Evolutionary conservation across 2,888 invertebrate genomes (phyloP).

Genomic region (Anarsia innoxiella): DNA sequence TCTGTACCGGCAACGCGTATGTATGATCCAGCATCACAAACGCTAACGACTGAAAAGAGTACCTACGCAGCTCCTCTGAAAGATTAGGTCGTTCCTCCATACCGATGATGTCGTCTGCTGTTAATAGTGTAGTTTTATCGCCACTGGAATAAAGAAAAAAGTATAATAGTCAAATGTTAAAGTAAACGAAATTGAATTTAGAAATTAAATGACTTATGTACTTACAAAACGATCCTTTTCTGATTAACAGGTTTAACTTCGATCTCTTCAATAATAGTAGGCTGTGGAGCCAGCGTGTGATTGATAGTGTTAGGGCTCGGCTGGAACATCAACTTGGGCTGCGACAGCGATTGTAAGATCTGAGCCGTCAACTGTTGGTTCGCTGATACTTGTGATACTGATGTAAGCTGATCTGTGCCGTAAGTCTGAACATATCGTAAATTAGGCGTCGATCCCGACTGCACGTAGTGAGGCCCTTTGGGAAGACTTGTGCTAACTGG

Average conservation of each 20-base stretch:
- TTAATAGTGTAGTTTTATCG: conserved; percentile 61
- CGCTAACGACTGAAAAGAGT: conserved; percentile 63
- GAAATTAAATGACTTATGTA: conserved; percentile 18
- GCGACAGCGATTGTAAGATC: conserved; percentile 74
- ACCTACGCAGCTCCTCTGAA: conserved; percentile 61
- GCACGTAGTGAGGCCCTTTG: conserved; percentile 68
- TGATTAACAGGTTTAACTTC: conserved; percentile 50
- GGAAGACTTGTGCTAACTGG: conserved; percentile 48
- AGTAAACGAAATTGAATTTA: conserved; percentile 9
- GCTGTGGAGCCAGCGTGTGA: conserved; percentile 28
- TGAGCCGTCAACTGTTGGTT: conserved; percentile 78
- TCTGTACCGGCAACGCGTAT: conserved; percentile 65
- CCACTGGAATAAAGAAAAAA: conserved; percentile 46
- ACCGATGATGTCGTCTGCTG: conserved; percentile 68
- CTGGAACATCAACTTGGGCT: conserved; percentile 59
- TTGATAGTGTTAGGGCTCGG: conserved; percentile 37
- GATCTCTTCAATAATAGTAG: conserved; percentile 36
- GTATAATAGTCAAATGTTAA: conserved; percentile 1
- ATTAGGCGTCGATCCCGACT: conserved; percentile 62
- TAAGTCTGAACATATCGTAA: conserved; percentile 64
- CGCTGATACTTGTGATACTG: conserved; percentile 69
- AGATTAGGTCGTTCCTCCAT: conserved; percentile 69
- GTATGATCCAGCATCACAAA: conserved; percentile 70
- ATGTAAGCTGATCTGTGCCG: conserved; percentile 50
- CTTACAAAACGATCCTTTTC: conserved; percentile 64